phyloP scores from a whole-genome alignment of 2,888 invertebrate genomes.

The Onchidella celtica region DNA sequence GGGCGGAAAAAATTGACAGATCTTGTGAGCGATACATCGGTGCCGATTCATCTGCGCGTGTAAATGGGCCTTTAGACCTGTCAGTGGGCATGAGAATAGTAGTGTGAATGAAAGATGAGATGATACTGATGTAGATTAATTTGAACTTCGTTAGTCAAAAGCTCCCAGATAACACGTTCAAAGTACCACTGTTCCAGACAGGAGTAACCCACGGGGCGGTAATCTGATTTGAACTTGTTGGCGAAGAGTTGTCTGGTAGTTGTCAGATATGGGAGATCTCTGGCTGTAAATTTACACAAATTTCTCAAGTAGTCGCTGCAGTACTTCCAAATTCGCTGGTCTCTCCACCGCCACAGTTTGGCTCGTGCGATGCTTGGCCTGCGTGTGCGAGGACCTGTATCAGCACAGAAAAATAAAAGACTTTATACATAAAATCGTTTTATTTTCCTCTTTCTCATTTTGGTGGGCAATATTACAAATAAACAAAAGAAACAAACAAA shows the following conservation, averaged over 20 bases:
- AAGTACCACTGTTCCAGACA: constrained; percentile 40
- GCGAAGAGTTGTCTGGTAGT: constrained; percentile 28
- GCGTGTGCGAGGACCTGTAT: constrained; percentile 5
- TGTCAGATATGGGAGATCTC: constrained; percentile 15
- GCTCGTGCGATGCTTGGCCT: constrained; percentile 20
- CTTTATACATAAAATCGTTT: neutral
- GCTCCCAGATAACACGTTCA: constrained; percentile 1
- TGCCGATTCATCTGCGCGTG: too few species aligned
- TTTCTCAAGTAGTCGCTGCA: constrained; percentile 11
- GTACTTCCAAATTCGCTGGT: neutral
- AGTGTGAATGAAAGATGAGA: constrained; percentile 16
- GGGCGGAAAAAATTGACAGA: too few species aligned
- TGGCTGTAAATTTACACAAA: constrained; percentile 10
- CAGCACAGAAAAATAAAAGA: too few species aligned
- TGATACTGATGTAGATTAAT: neutral
- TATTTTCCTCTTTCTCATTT: too few species aligned
- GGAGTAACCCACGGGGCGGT: constrained; percentile 18
- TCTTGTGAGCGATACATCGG: too few species aligned
- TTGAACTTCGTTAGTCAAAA: neutral
- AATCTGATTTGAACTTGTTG: constrained; percentile 31
- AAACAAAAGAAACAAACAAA: too few species aligned
- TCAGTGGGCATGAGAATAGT: too few species aligned
- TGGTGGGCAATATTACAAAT: too few species aligned
- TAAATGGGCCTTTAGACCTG: too few species aligned
- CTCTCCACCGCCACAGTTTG: constrained; percentile 9